These are phyloP conservation scores for Caenorhabditis sp. DNA, from an alignment of 2,888 invertebrate species.

Conservation along the genomic window DNA sequence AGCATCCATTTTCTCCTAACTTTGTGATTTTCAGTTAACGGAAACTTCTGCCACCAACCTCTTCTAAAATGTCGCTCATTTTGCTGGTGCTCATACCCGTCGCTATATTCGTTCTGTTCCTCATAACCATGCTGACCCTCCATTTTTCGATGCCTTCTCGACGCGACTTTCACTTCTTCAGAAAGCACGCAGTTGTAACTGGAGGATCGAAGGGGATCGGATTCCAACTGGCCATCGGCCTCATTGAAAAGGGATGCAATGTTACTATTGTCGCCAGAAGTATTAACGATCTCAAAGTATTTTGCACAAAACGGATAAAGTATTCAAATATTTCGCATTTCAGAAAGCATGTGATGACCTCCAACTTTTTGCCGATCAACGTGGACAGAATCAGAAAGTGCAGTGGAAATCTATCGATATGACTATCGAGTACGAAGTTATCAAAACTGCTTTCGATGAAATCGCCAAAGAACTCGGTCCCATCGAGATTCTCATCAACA, in stretches of 20 bases:
- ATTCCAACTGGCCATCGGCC: constrained; percentile 69
- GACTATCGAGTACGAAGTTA: constrained; percentile 67
- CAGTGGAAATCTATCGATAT: constrained; percentile 73
- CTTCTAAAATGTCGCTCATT: constrained; percentile 51
- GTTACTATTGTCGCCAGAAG: constrained; percentile 93
- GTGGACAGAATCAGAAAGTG: constrained; percentile 68
- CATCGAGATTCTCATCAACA: constrained; percentile 92
- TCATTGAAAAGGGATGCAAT: constrained; percentile 85
- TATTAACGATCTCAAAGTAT: constrained; percentile 82
- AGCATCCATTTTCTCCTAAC: background rate
- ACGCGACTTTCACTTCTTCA: constrained; percentile 61
- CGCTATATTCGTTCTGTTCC: constrained; percentile 45
- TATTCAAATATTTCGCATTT: constrained; percentile 63
- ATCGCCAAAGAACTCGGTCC: constrained; percentile 86
- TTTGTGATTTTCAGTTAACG: constrained; percentile 46
- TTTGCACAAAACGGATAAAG: background rate
- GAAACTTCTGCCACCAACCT: constrained; percentile 44
- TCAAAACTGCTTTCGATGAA: constrained; percentile 81
- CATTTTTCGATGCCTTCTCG: constrained; percentile 68
- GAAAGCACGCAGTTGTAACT: constrained; percentile 74
- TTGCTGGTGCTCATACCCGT: constrained; percentile 60
- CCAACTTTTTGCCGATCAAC: constrained; percentile 60
- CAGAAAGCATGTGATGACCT: constrained; percentile 65
- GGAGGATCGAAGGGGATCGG: constrained; percentile 79
- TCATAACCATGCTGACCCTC: constrained; percentile 51